Conservation (phyloP, 2,888 invertebrate species). For the Odontomyia ornata region DNA sequence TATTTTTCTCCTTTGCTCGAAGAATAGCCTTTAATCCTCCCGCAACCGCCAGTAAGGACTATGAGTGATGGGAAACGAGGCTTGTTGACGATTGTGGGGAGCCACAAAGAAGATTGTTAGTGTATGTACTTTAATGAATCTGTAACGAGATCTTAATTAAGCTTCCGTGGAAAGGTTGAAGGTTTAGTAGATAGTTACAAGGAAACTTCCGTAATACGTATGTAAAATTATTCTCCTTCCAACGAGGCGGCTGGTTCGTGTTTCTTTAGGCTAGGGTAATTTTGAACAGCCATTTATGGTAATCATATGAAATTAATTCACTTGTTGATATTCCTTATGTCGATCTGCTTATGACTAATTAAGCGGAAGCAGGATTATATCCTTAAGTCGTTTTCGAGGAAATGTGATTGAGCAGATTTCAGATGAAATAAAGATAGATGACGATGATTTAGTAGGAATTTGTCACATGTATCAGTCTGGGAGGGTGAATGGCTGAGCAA, state of each 20-base stretch:
- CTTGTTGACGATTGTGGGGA: constrained; percentile 15
- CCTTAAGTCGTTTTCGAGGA: constrained; percentile 23
- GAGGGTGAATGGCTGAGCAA: too few species aligned
- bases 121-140: constrained; percentile 34
- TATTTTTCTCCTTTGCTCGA: neutral
- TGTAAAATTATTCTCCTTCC: constrained; percentile 15
- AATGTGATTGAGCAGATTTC: neutral
- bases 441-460: neutral
- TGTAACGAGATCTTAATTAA: constrained; percentile 43
- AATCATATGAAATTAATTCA: constrained; percentile 43
- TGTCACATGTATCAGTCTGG: too few species aligned
- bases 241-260: neutral
- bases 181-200: neutral
- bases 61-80: constrained; percentile 27
- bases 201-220: constrained; percentile 20
- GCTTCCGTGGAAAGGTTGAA: constrained; percentile 7
- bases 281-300: constrained; percentile 23
- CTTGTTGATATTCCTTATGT: constrained; percentile 40
- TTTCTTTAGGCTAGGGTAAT: neutral
- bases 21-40: neutral
- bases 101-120: constrained; percentile 23
- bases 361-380: constrained; percentile 35
- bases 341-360: constrained; percentile 28
- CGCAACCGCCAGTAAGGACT: neutral
- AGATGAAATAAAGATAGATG: neutral